A percentile compares a stretch with the other conserved stretches of the same genome.
These are phyloP conservation scores for Temnothorax rugatulus DNA, from an alignment of 2,888 invertebrate species.

Conservation along the genomic window DNA sequence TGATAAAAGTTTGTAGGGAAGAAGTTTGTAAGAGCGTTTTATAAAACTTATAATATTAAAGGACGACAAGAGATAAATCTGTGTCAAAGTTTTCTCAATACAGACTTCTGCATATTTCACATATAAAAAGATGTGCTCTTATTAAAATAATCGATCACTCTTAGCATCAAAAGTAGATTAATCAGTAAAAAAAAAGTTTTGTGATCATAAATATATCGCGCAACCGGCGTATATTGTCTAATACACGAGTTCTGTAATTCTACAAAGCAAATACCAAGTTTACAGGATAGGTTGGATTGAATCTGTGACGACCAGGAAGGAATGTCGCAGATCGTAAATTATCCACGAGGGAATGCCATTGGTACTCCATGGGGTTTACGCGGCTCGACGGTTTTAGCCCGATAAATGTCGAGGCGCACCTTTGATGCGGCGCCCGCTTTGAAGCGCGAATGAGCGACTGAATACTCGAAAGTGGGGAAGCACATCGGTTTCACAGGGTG, in stretches of 20 bases:
- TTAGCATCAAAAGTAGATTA: conserved; percentile 3
- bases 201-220: not conserved
- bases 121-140: not conserved
- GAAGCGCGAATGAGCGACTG: conserved; percentile 64
- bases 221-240: not conserved
- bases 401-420: conserved; percentile 69
- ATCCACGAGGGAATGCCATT: conserved; percentile 34
- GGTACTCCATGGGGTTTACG: conserved; percentile 48
- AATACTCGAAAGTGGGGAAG: conserved; percentile 68
- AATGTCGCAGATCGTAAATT: conserved; percentile 42
- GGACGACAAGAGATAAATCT: not conserved
- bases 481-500: conserved; percentile 69
- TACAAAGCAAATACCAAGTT: not conserved
- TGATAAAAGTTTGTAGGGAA: not conserved
- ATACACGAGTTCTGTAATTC: not conserved
- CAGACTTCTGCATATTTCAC: not conserved
- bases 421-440: conserved; percentile 71
- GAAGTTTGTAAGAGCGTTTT: not conserved
- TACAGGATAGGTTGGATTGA: not conserved
- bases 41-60: conserved; percentile 5
- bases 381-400: conserved; percentile 60
- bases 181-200: not conserved
- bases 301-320: conserved; percentile 4
- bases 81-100: not conserved
- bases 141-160: conserved; percentile 5